A percentile compares a stretch with the other conserved stretches of the same genome.
Evolutionary conservation across 1,140 invertebrate species (phyloP).

Genomic region (Drosophila varians): DNA sequence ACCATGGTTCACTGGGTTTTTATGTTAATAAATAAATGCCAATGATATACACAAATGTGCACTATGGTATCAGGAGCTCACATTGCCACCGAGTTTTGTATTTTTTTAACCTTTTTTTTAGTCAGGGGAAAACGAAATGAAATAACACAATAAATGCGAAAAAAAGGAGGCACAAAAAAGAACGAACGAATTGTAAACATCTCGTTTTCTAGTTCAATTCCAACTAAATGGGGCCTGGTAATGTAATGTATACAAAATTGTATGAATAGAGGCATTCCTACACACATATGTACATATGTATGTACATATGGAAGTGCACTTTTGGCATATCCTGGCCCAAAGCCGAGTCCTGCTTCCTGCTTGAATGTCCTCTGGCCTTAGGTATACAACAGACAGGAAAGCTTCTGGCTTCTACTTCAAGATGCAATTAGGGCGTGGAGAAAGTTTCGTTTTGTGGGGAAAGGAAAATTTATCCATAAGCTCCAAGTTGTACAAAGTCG

Average conservation of each 20-base stretch:
- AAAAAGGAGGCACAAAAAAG: constrained; percentile 47
- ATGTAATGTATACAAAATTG: constrained; percentile 72
- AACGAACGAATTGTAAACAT: constrained; percentile 60
- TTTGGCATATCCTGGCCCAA: constrained; percentile 38
- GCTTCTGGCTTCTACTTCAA: constrained; percentile 43
- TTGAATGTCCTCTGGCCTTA: constrained; percentile 17
- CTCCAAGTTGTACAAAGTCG: constrained; percentile 7
- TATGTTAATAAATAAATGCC: constrained; percentile 77
- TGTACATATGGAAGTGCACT: constrained; percentile 17
- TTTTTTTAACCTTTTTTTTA: constrained; percentile 6
- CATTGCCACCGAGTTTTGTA: neutral
- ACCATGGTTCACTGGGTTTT: constrained; percentile 76
- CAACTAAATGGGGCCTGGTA: constrained; percentile 74
- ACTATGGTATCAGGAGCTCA: too few species aligned
- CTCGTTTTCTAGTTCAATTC: constrained; percentile 80
- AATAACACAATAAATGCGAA: constrained; percentile 20
- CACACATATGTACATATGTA: neutral
- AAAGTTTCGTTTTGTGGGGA: constrained; percentile 52
- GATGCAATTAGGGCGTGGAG: constrained; percentile 68
- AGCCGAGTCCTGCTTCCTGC: constrained; percentile 21
- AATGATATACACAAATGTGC: constrained; percentile 36
- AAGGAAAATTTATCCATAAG: constrained; percentile 26
- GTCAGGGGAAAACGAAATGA: neutral
- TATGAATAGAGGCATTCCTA: constrained; percentile 19
- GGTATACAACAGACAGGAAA: constrained; percentile 35